phyloP scores from a whole-genome alignment of 37 sponge, comb jelly and placozoan genomes.

The Cliona cf. orientalis region DNA sequence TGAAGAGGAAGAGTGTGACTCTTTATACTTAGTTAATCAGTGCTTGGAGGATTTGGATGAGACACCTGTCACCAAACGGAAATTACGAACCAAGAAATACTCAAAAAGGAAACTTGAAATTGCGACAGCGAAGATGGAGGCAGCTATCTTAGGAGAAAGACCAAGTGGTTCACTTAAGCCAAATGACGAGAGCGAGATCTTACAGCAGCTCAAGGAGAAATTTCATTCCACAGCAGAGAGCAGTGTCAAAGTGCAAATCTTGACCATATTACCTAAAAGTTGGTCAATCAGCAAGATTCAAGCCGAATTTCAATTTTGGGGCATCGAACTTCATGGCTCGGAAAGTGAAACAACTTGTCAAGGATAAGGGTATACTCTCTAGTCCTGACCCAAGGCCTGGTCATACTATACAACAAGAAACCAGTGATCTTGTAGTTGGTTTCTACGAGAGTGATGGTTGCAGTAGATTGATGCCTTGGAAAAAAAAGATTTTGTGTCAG shows the following conservation, averaged over 20 bases:
- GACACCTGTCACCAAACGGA: constrained; percentile 8
- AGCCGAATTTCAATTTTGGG: constrained; percentile 1
- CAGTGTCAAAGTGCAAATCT: neutral
- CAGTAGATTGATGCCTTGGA: constrained; percentile 38
- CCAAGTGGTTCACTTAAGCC: neutral
- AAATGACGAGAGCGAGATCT: neutral
- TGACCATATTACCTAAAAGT: neutral
- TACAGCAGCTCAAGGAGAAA: neutral
- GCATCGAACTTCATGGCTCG: neutral
- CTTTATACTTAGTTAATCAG: neutral
- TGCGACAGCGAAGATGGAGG: neutral
- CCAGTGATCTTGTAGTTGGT: neutral
- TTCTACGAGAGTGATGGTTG: constrained; percentile 28
- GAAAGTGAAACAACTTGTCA: neutral
- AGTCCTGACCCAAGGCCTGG: neutral
- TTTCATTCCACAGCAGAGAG: neutral
- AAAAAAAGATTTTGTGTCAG: neutral
- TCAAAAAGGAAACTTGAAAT: neutral
- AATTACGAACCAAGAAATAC: neutral
- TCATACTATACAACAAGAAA: constrained; percentile 16
- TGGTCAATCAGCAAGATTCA: neutral
- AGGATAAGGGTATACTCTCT: neutral
- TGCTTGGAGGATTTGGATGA: neutral
- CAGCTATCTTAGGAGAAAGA: neutral
- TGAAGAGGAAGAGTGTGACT: neutral